A percentile compares a stretch with the other conserved stretches of the same genome.
phyloP scores from a whole-genome alignment of 2,888 invertebrate genomes.

The Harpalus rubripes region DNA sequence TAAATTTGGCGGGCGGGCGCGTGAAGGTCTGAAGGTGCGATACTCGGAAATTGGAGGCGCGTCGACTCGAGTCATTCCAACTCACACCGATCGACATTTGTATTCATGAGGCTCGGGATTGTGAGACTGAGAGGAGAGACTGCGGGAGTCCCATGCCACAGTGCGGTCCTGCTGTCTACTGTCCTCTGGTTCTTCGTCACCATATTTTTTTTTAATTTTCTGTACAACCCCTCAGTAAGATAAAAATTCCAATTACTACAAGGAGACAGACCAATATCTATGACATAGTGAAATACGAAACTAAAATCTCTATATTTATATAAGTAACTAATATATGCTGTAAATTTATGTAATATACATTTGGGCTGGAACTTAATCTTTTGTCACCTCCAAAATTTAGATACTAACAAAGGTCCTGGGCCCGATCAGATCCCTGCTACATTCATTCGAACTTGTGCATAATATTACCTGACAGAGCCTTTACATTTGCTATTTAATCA shows the following conservation, averaged over 20 bases:
- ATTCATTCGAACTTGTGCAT: too few relatives aligned
- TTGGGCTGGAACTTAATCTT: too few relatives aligned
- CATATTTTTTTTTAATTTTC: neutral
- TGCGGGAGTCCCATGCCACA: constrained; percentile 7
- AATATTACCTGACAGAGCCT: too few relatives aligned
- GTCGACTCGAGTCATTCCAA: constrained; percentile 59
- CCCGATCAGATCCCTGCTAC: too few relatives aligned
- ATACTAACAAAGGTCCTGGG: too few relatives aligned
- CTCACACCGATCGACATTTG: constrained; percentile 63
- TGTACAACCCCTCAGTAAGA: neutral
- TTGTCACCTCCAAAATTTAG: too few relatives aligned
- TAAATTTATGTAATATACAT: too few relatives aligned
- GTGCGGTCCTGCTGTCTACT: neutral
- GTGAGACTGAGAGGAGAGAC: constrained; percentile 1
- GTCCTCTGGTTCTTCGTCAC: neutral
- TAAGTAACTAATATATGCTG: too few relatives aligned
- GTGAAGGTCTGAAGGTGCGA: constrained; percentile 44
- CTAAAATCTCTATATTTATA: too few relatives aligned
- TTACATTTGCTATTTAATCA: too few relatives aligned
- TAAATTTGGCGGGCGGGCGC: constrained; percentile 57
- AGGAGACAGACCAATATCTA: too few relatives aligned
- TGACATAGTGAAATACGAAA: too few relatives aligned
- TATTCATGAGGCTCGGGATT: constrained; percentile 62
- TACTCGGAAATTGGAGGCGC: constrained; percentile 64
- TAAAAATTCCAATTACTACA: neutral